Evolutionary conservation across 2,888 invertebrate species (phyloP).

Genomic region (Liposcelis brunnea): DNA sequence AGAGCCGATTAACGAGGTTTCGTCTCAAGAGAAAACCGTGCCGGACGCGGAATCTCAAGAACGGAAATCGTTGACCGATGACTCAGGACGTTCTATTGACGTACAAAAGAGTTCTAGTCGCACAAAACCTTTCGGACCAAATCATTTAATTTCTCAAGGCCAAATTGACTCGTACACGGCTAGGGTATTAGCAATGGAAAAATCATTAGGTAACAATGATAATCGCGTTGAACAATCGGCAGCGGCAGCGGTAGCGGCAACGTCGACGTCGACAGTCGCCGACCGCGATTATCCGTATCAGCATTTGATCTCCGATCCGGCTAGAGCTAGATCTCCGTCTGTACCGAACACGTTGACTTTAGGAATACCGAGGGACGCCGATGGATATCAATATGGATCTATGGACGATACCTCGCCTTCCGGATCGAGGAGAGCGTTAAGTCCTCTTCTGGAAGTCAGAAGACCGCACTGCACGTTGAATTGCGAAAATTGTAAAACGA

Average conservation of each 20-base stretch:
- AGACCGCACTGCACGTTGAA: slow-evolving; percentile 55
- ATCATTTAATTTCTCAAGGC: slow-evolving; percentile 4
- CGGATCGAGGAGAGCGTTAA: slow-evolving; percentile 43
- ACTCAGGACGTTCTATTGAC: too few species aligned
- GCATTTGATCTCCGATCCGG: neutral
- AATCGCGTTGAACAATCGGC: slow-evolving; percentile 2
- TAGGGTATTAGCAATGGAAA: slow-evolving; percentile 7
- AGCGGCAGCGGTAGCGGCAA: neutral
- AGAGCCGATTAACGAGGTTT: neutral
- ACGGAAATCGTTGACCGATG: too few species aligned
- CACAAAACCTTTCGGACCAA: neutral
- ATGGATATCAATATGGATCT: slow-evolving; percentile 21
- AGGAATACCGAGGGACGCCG: neutral
- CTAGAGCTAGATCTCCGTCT: neutral
- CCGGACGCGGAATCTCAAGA: slow-evolving; percentile 5
- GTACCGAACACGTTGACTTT: slow-evolving; percentile 4
- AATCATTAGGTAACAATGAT: slow-evolving; percentile 3
- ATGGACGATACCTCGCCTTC: slow-evolving; percentile 31
- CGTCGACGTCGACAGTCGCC: slow-evolving; percentile 9
- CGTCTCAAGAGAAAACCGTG: slow-evolving; percentile 1
- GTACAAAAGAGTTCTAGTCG: too few species aligned
- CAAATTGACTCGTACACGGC: slow-evolving; percentile 1
- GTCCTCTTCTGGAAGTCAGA: slow-evolving; percentile 49
- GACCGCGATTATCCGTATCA: slow-evolving; percentile 4
- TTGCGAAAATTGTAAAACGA: slow-evolving; percentile 50